Evolutionary conservation across 2,888 invertebrate genomes (phyloP), one percentile per base, ranked within the genome.

Genomic region (Drosophila peninsularis): DNA sequence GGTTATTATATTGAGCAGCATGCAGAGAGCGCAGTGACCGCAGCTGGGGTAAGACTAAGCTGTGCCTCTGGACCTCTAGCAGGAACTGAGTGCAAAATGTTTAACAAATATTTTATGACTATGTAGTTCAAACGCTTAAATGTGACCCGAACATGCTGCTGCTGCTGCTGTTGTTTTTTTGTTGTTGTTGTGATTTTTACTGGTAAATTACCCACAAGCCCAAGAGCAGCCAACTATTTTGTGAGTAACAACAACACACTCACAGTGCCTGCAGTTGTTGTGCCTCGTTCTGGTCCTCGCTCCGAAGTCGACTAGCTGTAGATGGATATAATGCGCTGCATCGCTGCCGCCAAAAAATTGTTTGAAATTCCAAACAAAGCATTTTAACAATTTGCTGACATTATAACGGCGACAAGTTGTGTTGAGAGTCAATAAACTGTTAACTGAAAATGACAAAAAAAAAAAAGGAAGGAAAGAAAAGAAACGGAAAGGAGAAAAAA

Each of bases 311-410:
- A 5, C 27, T 32, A 47, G 32, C 50, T 39, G 34, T n/a, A 47
- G 50, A 27, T 52, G 61, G 24, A 50, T 47, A 55, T 56, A 49
- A 41, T 57, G 53, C 53, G 57, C 61, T 68, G 74, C 74, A 73
- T 39, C 54, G 61, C 78, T 58, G 68, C 42, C 68, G 73, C 74
- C 71, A 72, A 87, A 82, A 88, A 88, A 82, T 75, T 88, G 89
- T 86, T 88, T 78, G 81, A 84, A 86, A 86, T 84, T 84, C 83
- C 83, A 74, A 84, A 83, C 84, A 86, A 84, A 84, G 84, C 87
- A 86, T 88, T 84, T 84, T 83, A 84, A 83, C 87, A 84, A 84
- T 88, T 84, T 84, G 84, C 84, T 84, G 89, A 84, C 89, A 84
- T 84, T 84, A 87, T 88, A 82, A 83, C 83, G 88, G 89, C 84